phyloP scores from a whole-genome alignment of 2,797 vertebrate species.

The Eulemur rubriventer region DNA sequence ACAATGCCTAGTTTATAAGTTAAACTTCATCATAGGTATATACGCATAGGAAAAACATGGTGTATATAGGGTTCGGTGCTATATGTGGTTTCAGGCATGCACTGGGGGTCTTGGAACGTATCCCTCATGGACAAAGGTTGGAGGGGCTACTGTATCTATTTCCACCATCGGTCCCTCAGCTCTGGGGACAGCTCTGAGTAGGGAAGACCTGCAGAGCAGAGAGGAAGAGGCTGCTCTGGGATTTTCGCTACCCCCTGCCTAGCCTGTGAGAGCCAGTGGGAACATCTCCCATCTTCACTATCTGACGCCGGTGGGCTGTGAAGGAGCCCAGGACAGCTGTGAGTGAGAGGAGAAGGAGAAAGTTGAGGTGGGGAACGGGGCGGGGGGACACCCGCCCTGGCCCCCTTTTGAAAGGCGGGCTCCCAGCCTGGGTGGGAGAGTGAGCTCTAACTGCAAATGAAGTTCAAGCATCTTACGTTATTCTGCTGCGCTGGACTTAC shows the following conservation, averaged over 20 bases:
- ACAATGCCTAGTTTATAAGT: background rate
- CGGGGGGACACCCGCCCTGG: background rate
- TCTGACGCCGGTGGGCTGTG: accelerated
- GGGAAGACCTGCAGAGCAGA: background rate
- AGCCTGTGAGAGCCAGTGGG: background rate
- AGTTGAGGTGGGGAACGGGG: background rate
- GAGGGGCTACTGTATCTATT: background rate
- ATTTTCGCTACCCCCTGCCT: too few relatives aligned
- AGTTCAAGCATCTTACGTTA: background rate
- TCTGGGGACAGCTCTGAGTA: background rate
- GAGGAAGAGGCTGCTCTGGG: background rate
- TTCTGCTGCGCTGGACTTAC: background rate
- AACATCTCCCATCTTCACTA: background rate
- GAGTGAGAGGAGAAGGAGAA: background rate
- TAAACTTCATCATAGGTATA: background rate
- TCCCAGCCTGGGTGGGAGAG: background rate
- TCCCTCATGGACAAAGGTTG: too few relatives aligned
- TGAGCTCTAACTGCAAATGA: background rate
- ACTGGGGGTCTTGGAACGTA: background rate
- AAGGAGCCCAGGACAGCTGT: background rate
- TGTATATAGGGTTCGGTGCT: background rate
- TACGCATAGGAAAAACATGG: background rate
- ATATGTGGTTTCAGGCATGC: background rate
- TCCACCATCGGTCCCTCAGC: background rate
- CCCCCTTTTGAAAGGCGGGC: background rate